phyloP scores from a whole-genome alignment of 2,888 invertebrate genomes.

The Dorcus hopei region DNA sequence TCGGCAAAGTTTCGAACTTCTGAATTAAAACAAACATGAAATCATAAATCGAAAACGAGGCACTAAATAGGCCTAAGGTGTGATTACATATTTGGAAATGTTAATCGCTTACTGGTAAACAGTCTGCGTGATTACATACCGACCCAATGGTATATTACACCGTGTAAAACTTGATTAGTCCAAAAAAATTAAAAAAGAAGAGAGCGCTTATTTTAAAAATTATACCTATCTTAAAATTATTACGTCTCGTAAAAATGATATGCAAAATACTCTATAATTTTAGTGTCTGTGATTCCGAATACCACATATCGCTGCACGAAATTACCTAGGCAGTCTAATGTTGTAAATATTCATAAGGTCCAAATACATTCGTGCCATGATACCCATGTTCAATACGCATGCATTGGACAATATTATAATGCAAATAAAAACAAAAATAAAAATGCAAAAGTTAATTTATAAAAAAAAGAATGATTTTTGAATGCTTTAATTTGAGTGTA shows the following conservation, averaged over 20 bases:
- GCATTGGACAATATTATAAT: constrained; percentile 23
- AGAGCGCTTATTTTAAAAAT: constrained; percentile 44
- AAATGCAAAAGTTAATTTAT: neutral
- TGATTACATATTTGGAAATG: constrained; percentile 7
- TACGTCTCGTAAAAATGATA: constrained; percentile 48
- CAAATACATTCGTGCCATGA: constrained; percentile 47
- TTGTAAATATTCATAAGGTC: constrained; percentile 47
- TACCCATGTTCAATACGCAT: constrained; percentile 32
- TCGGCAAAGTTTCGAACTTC: neutral
- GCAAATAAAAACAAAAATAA: constrained; percentile 10
- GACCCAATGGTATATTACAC: constrained; percentile 33
- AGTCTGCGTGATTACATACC: constrained; percentile 38
- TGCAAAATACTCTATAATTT: constrained; percentile 50
- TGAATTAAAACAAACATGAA: neutral
- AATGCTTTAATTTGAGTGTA: too few relatives aligned
- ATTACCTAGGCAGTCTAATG: constrained; percentile 33
- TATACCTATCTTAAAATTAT: constrained; percentile 47
- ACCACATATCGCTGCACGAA: constrained; percentile 40
- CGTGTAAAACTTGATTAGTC: constrained; percentile 31
- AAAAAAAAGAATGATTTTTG: neutral
- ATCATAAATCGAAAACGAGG: neutral
- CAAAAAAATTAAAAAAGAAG: constrained; percentile 32
- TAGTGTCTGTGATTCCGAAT: constrained; percentile 47
- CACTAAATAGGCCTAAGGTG: neutral
- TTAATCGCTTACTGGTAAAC: constrained; percentile 38